Evolutionary conservation across 2,888 invertebrate species (phyloP).

Genomic region (Asteroscopus sphinx): DNA sequence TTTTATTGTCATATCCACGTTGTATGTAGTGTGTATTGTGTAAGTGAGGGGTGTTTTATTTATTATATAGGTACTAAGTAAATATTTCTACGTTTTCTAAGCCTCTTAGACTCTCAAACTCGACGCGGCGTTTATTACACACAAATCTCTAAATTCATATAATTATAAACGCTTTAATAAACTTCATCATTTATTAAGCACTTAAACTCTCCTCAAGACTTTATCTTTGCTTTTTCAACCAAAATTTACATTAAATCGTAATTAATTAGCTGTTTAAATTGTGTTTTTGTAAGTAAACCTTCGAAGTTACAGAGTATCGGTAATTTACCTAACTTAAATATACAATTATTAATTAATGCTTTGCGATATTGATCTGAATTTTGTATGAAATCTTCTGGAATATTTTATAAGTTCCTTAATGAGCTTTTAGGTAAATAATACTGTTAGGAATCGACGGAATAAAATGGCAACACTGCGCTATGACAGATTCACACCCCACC

Average conservation of each 20-base stretch:
- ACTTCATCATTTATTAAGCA: constrained; percentile 26
- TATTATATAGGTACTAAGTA: too few species aligned
- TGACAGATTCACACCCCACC: too few species aligned
- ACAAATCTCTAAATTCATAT: not conserved
- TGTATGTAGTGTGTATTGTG: too few species aligned
- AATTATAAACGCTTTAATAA: constrained; percentile 17
- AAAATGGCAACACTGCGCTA: too few species aligned
- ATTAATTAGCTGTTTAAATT: constrained; percentile 41
- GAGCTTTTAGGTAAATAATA: not conserved
- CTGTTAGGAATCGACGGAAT: too few species aligned
- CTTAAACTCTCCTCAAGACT: constrained; percentile 6
- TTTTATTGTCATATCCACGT: too few species aligned
- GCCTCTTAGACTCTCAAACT: too few species aligned
- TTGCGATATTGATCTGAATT: constrained; percentile 8
- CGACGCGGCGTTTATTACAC: too few species aligned
- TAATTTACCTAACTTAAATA: constrained; percentile 30
- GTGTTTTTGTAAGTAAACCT: constrained; percentile 35
- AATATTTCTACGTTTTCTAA: too few species aligned
- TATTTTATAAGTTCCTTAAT: constrained; percentile 4
- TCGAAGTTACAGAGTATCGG: constrained; percentile 28
- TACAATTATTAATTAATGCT: constrained; percentile 44
- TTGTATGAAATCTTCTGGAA: constrained; percentile 6
- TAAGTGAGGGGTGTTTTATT: too few species aligned
- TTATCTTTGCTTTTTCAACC: constrained; percentile 21
- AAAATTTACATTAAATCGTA: constrained; percentile 40